Conservation (phyloP, 30 jellyfish, hydroid and myxozoan genomes). For the Phacellophora camtschatica region DNA sequence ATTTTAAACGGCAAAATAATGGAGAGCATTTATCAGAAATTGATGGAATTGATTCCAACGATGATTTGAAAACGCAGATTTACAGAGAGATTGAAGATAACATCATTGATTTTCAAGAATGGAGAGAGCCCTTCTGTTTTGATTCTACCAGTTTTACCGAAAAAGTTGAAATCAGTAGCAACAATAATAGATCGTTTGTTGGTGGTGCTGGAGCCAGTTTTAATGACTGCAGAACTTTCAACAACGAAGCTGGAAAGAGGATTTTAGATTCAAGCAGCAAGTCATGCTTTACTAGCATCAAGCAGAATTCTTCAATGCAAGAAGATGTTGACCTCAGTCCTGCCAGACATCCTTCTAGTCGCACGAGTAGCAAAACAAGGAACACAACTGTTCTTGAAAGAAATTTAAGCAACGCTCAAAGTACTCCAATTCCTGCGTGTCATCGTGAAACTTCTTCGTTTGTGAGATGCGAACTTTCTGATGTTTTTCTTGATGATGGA, state of each 20-base stretch:
- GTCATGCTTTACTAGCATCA: too few species aligned
- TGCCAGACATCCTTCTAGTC: too few species aligned
- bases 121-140: background rate
- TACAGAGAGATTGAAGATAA: too few species aligned
- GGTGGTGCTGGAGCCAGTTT: background rate
- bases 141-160: background rate
- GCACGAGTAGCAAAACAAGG: too few species aligned
- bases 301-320: too few species aligned
- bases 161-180: background rate
- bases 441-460: background rate
- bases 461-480: conserved; percentile 32
- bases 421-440: background rate
- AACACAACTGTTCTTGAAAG: too few species aligned
- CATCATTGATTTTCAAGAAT: background rate
- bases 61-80: background rate
- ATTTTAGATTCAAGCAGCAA: too few species aligned
- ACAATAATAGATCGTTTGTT: background rate
- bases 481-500: conserved; percentile 8
- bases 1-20: background rate
- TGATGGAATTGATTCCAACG: background rate
- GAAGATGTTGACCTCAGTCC: too few species aligned
- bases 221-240: background rate
- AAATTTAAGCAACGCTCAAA: background rate
- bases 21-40: background rate
- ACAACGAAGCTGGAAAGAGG: too few species aligned